Evolutionary conservation across 2,113 vertebrate species (phyloP), one percentile per base, ranked within the genome.

Genomic region (Oreamnos americanus): DNA sequence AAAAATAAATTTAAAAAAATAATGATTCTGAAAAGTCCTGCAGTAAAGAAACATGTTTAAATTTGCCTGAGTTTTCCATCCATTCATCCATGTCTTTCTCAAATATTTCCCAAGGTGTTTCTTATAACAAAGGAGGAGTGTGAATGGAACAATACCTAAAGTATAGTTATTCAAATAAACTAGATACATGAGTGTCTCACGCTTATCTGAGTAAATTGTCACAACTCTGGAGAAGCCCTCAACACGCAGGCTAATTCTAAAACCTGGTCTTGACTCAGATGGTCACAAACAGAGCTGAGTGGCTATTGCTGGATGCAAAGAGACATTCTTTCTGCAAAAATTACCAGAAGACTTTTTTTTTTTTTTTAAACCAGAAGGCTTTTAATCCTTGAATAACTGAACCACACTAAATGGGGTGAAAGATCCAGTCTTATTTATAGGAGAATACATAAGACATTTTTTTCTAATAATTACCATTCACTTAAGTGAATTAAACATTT

Each of bases 141-240:
- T 33, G 13, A 47, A 7, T 16, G 26, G 28, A 28, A 71, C 10
- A 9, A 3, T 1, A 12, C 28, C 13, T 49, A 43, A 53, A 19
- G 5, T 13, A 2, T 6, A n/a, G 26, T 39, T 17, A 36, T 3
- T 28, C 1, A 11, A 21, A 5, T 9, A 30, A 9, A 10, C 8
- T 25, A 16, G 11, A n/a, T 6, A n/a, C 19, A 30, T 3, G n/a
- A n/a, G 33, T 47, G 9, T n/a, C 43, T 51, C 45, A 2, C 0
- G 0, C 57, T n/a, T 8, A 36, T 30, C 53, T 30, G 83, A 30
- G 55, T 25, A 30, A 53, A n/a, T 0, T 12, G 71, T 45, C 47
- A 19, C 28, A 25, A 15, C 26, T 53, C 23, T 23, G 45, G n/a
- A 51, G 11, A 6, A 58, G 26, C 55, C 71, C 3, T 30, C 17